Evolutionary conservation across 2,113 vertebrate species (phyloP), one percentile per base, ranked within the genome.

Genomic region (Condylura cristata): DNA sequence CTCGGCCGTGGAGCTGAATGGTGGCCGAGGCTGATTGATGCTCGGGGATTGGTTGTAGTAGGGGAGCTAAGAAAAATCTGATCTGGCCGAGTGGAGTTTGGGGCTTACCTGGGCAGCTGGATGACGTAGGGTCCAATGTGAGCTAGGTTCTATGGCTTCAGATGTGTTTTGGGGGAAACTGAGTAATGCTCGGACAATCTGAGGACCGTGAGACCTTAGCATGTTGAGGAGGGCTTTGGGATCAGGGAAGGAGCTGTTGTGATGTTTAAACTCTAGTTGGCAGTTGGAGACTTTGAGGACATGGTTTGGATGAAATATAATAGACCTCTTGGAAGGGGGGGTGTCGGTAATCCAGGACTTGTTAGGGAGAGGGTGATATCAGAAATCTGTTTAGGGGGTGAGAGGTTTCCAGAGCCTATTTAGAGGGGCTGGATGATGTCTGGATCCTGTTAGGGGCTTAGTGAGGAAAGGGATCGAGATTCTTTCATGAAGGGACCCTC

Each of bases 71-170:
- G 37, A 48, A 6, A 7, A 70, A 5, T 16, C 39, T 41, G 78
- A 96, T 96, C 98, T 97, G 86, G 61, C 82, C 84, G 48, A 83
- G 95, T 93, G 91, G 90, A 53, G 28, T 93, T 81, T 89, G 96
- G 91, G 91, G 90, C 78, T 78, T 82, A 10, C 86, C 68, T 82
- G 41, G 86, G 81, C 70, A 41, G 63, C 48, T 72, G 71, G 60
- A 53, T 41, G 41, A 56, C 53, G 8, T 20, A 18, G 75, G 28
- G 34, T 30, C 17, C 48, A 39, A 48, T 32, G 32, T 48, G 51
- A 71, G 20, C 75, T 78, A n/a, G n/a, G 87, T 44, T 75, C 37
- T 66, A 48, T 24, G 34, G 58, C 32, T 13, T 34, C 63, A 92
- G 61, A 32, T n/a, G 14, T 90, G 37, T 81, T 82, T 44, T 0